Evolutionary conservation across 2,797 vertebrate species (phyloP), one percentile per base, ranked within the genome.

Genomic region (Eidolon dupreanum): DNA sequence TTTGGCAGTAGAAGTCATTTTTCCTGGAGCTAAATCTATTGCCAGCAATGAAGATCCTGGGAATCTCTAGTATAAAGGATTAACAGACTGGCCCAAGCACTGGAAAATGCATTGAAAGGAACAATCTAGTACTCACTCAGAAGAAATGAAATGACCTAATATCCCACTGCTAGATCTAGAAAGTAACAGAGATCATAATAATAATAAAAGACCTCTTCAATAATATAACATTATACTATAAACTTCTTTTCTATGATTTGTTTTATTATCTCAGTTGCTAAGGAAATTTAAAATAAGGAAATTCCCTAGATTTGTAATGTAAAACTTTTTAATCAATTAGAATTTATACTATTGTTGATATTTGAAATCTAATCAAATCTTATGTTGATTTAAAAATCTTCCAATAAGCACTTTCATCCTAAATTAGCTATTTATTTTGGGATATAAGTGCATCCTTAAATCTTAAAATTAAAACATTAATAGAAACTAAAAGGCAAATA

Each of bases 101-200:
- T 94, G 94, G 96, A 96, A 97, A 97, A 96, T 53, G 84, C 24
- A 93, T 20, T 17, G 63, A 89, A 85, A 82, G 75, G 66, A 85
- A 93, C 79, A 95, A 77, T 82, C 87, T 16, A 46, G 65, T 31
- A 78, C 66, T 87, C 82, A 71, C 75, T 94, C 61, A 81, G 88
- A 83, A 84, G 89, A 66, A 55, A 94, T 78, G 77, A 94, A 89
- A 95, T 92, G 88, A 94, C 31, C 53, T 90, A 94, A 94, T 33
- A 92, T 26, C n/a, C 17, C 28, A 77, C 41, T 55, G 59, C 36
- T 82, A 94, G 81, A 53, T 43, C 71, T 90, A 96, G 61, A 89
- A 91, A 97, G 68, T 38, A 88, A 51, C 2, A 43, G 31, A 51
- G 59, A 84, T 4, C 10, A 10, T 55, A 78, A 55, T 75, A 65